Evolutionary conservation across 2,113 vertebrate genomes (phyloP), one percentile per base, ranked within the genome.

Genomic region (Eulacestoma nigropectus): DNA sequence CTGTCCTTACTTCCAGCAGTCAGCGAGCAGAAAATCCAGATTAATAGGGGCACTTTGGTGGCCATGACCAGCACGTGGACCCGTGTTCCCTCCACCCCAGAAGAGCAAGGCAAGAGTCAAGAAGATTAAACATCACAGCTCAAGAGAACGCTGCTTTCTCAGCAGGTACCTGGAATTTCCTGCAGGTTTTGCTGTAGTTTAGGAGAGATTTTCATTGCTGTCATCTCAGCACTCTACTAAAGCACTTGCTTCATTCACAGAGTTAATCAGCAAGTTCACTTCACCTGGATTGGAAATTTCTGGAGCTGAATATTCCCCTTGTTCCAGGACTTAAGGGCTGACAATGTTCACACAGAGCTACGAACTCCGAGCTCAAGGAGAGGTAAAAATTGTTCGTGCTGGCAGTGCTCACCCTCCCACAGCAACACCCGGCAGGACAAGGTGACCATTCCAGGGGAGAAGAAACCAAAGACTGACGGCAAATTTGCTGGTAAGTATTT

Each of bases 21-120:
- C 82, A 79, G 80, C 52, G 14, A 74, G 83, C 82, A 88, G 63
- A 81, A 95, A 95, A 95, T 93, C 83, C 89, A 92, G 86, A 96
- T 96, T 92, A 83, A 92, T 92, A 6, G 4, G 35, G 70, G 47
- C 30, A 23, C 68, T 90, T 80, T 39, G 25, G 60, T 55, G 87
- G 77, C 4, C 4, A 21, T 30, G 87, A 49, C 57, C 77, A 84
- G 8, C 7, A 53, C 62, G 37, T 33, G 25, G 49, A 21, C 10
- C 33, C 1, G 0, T 26, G 16, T 17, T 68, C 57, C 47, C 23
- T 33, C 52, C 37, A 20, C 19, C 35, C 29, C 29, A 52, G 35
- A 82, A 84, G 52, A 95, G 60, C n/a, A 20, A 85, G 47, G n/a
- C 55, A 80, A 69, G 50, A 80, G 30, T 41, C 70, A 69, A 37